These are phyloP conservation scores for Drosophila phalerata DNA, from an alignment of 2,888 invertebrate genomes.

Conservation along the genomic window DNA sequence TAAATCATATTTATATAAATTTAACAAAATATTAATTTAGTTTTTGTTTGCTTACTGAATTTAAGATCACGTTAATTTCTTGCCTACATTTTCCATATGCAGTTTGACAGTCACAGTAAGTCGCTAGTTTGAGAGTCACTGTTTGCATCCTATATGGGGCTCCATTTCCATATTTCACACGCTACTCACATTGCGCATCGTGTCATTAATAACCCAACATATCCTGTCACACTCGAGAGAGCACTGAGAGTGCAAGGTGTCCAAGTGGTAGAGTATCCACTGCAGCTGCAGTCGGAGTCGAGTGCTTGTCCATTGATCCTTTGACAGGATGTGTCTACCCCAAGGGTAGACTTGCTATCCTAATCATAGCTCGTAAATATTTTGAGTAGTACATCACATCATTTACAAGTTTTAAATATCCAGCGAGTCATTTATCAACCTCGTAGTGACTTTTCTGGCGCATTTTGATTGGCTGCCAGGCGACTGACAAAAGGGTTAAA, in stretches of 20 bases:
- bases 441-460: not conserved
- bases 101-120: not conserved
- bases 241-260: slow-evolving; percentile 43
- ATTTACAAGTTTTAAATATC: slow-evolving; percentile 37
- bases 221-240: slow-evolving; percentile 52
- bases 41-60: not conserved
- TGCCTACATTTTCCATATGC: not conserved
- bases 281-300: slow-evolving; percentile 38
- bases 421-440: slow-evolving; percentile 41
- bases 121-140: slow-evolving; percentile 5
- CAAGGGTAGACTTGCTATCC: not conserved
- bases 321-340: slow-evolving; percentile 45
- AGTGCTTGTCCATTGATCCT: slow-evolving; percentile 49
- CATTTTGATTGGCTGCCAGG: slow-evolving; percentile 43
- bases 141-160: not conserved
- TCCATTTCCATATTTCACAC: slow-evolving; percentile 58
- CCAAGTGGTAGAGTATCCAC: slow-evolving; percentile 42
- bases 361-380: slow-evolving; percentile 54
- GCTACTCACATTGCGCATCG: slow-evolving; percentile 45
- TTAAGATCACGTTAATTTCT: not conserved
- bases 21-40: not conserved
- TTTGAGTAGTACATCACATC: slow-evolving; percentile 42
- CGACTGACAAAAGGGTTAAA: slow-evolving; percentile 49
- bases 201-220: slow-evolving; percentile 55
- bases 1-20: no score